Conservation (phyloP, 2,888 invertebrate genomes). For the Pegoplata infirma region DNA sequence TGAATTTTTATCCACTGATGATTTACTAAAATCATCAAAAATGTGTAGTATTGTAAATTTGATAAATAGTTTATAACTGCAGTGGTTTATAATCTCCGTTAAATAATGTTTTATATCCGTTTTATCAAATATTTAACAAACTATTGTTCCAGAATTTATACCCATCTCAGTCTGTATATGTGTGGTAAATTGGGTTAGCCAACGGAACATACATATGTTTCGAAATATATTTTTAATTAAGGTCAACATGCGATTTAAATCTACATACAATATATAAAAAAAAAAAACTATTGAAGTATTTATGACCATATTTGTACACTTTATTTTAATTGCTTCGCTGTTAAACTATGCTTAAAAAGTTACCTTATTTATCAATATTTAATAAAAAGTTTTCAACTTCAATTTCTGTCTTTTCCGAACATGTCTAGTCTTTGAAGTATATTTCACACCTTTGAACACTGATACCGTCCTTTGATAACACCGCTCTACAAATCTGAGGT, state of each 20-base stretch:
- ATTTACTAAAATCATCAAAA: no score
- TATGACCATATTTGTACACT: slow-evolving; percentile 38
- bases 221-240: slow-evolving; percentile 55
- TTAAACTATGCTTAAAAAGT: no score
- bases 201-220: slow-evolving; percentile 2
- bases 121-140: neutral
- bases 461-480: no score
- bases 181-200: slow-evolving; percentile 17
- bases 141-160: neutral
- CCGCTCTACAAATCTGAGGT: no score
- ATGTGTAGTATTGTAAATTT: neutral
- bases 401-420: no score
- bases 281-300: slow-evolving; percentile 45
- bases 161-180: neutral
- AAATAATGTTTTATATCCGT: slow-evolving; percentile 28
- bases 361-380: no score
- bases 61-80: neutral
- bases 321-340: slow-evolving; percentile 46
- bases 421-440: no score
- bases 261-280: neutral
- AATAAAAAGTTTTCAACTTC: no score
- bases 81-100: slow-evolving; percentile 21
- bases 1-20: no score
- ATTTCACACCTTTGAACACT: no score
- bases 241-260: slow-evolving; percentile 51